Base-by-base conservation (phyloP, 1,140 invertebrate genomes). In the Globodera rostochiensis region DNA sequence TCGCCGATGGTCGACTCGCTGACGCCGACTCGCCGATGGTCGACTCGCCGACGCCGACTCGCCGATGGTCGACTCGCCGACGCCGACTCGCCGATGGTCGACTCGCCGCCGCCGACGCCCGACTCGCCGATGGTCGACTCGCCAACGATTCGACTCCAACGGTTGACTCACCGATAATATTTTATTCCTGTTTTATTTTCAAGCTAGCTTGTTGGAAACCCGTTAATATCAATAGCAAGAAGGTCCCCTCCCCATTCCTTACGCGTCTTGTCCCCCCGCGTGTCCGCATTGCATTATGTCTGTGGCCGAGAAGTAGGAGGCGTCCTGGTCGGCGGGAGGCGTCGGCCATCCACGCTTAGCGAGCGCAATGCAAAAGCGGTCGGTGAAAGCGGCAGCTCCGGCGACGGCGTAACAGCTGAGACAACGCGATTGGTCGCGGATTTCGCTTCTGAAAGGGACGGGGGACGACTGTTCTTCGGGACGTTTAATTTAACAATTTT, bases 381-480 rank as follows among this genome's bases (percentile, higher is more conserved):
- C 78, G 36, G 70, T 79, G 66, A 71, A 73, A 3, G 70, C 78
- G 25, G 78, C 49, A 57, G 67, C 25, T 9, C 46, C 70, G 15
- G 78, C 45, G 2, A 79, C 78, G 4, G 78, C 78, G 60, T 69
- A 79, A 53, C 78, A 79, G 73, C 46, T 50, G 36, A 64, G 60
- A 60, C 78, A 79, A 6, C 47, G 70, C 19, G 78, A 79, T 19
- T 79, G 78, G 36, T 79, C 78, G 19, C 77, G 77, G 70, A 69
- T 78, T 50, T 78, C 69, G 25, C 70, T 47, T 50, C 66, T 78
- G 66, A 92, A 69, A 19, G 1, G n/a, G 19, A 69, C 66, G 15
- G 15, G 15, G 15, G 25, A 25, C 25, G 25, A 25, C 25, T 25
- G 25, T 25, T 25, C 25, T 53, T 13, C 50, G 50, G 4, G 11